phyloP scores from a whole-genome alignment of 2,888 invertebrate genomes.

The Lycophotia porphyrea region DNA sequence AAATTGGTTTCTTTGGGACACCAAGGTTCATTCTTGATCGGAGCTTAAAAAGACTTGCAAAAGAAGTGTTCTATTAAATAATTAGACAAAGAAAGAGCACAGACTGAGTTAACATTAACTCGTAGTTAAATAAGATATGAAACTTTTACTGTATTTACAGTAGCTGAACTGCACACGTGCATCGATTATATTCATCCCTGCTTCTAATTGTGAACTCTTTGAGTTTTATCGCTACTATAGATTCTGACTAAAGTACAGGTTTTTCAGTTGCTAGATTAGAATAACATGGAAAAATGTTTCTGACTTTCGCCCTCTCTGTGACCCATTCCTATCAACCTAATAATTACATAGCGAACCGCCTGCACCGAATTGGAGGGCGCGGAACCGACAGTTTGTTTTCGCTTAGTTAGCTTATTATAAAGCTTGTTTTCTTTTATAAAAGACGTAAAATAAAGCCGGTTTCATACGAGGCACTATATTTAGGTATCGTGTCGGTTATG shows the following conservation, averaged over 20 bases:
- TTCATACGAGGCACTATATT: slow-evolving; percentile 60
- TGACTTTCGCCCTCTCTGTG: slow-evolving; percentile 40
- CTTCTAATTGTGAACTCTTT: too few relatives aligned
- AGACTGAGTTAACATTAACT: neutral
- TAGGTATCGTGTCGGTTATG: slow-evolving; percentile 51
- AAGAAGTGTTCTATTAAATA: neutral
- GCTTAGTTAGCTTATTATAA: slow-evolving; percentile 62
- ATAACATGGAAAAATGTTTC: neutral
- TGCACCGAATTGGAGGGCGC: slow-evolving; percentile 78
- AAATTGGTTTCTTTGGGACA: neutral
- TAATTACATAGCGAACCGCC: slow-evolving; percentile 76
- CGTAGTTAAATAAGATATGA: neutral
- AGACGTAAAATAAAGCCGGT: slow-evolving; percentile 52
- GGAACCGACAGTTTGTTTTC: slow-evolving; percentile 79
- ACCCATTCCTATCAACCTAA: slow-evolving; percentile 61
- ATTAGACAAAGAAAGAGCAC: neutral
- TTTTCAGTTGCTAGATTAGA: neutral
- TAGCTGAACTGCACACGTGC: neutral
- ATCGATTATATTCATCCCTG: too few relatives aligned
- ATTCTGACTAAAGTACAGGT: too few relatives aligned
- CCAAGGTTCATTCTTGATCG: neutral
- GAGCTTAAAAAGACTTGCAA: neutral
- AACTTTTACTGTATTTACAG: neutral
- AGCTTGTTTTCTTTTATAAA: slow-evolving; percentile 42
- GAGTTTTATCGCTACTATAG: too few relatives aligned